Evolutionary conservation across 2,888 invertebrate species (phyloP), one percentile per base, ranked within the genome.

Genomic region (Bombyx huttoni): DNA sequence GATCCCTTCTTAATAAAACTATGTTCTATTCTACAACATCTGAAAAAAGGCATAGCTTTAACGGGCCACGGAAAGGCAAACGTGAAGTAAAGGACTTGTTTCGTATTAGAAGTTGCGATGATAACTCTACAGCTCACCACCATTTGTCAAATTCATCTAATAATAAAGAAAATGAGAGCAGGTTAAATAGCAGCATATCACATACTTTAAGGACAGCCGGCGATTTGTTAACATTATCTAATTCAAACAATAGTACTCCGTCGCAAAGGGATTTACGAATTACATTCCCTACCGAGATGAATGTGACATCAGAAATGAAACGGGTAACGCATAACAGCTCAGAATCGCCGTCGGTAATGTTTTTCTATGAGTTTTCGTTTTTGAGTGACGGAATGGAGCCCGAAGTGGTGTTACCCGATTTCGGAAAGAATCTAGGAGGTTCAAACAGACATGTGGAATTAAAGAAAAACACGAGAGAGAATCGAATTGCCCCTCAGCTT

Each of bases 361-460:
- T 79, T 33, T 67, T 80, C 55, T 77, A 78, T 53, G 78, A 80
- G 52, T 66, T 79, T 51, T 67, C 73, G 9, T 48, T 71, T 8
- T 52, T 74, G 54, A 63, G 73, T 14, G 71, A 73, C 49, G 57
- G 56, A 6, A 40, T 64, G 34, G 65, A 64, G 0, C 74, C 73
- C 9, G 54, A 65, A 1, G 65, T 65, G 49, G 14, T 59, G 33
- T 24, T 62, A n/a, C 62, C 68, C 12, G 68, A 74, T 40, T 56
- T 35, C 59, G 56, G 40, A 8, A 60, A n/a, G 58, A 63, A 48
- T 50, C 49, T 48, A 48, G 53, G 35, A 49, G 49, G 47, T 8
- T 24, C 24, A 49, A 7, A 48, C 49, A 58, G 49, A 53, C 52
- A 49, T 49, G 24, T 50, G 45, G 50, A 57, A 54, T 51, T 54